Evolutionary conservation across 2,888 invertebrate genomes (phyloP).

Genomic region (Ellobium chinense): DNA sequence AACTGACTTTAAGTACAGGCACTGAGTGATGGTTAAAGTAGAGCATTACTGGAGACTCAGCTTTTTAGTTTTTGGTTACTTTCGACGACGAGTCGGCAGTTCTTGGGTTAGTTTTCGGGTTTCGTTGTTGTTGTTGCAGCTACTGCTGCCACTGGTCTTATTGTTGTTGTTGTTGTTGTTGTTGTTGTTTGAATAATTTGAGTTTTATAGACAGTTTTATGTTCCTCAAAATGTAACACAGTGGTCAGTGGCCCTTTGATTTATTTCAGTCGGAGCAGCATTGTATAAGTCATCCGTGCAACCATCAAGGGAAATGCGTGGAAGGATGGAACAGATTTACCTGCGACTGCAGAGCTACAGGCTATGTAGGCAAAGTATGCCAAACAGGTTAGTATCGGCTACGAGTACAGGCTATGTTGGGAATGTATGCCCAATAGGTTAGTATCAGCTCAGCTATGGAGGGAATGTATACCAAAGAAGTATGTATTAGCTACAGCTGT

Average conservation of each 20-base stretch:
- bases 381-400: constrained; percentile 88
- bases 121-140: neutral
- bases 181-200: neutral
- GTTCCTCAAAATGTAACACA: too few species aligned
- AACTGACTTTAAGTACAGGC: too few species aligned
- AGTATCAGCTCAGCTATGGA: too few species aligned
- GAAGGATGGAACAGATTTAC: constrained; percentile 98
- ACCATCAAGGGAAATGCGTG: constrained; percentile 91
- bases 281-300: constrained; percentile 88
- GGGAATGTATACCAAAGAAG: too few species aligned
- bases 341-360: constrained; percentile 94
- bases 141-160: neutral
- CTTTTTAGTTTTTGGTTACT: too few species aligned
- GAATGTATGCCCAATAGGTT: too few species aligned
- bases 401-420: too few species aligned
- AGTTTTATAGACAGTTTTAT: neutral
- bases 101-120: neutral
- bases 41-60: too few species aligned
- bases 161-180: neutral
- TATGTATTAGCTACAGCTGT: too few species aligned
- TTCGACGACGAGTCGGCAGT: too few species aligned
- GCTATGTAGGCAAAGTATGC: constrained; percentile 94
- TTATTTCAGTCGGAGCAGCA: constrained; percentile 71
- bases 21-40: too few species aligned
- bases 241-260: too few species aligned